phyloP scores from a whole-genome alignment of 1,140 invertebrate species.

The Zaprionus inermis region DNA sequence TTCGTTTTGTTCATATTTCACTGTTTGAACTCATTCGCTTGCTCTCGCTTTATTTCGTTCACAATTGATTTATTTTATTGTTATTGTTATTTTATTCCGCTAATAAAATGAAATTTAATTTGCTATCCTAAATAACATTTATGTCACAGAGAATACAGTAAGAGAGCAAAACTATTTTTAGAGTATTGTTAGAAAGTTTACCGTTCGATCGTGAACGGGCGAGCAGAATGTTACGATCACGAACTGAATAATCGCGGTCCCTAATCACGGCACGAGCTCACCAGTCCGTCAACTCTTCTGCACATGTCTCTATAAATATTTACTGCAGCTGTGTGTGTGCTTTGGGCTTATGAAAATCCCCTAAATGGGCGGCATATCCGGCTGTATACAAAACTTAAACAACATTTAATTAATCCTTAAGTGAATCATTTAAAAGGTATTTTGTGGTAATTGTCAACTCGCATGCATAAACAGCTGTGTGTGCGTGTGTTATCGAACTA shows the following conservation, averaged over 20 bases:
- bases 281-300: not conserved
- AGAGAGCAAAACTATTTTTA: not conserved
- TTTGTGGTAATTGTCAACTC: slow-evolving; percentile 2
- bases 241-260: not conserved
- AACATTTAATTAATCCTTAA: slow-evolving; percentile 21
- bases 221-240: not conserved
- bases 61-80: slow-evolving; percentile 13
- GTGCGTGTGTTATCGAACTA: not conserved
- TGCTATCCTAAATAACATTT: slow-evolving; percentile 5
- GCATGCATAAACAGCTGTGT: not conserved
- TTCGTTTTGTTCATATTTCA: slow-evolving; percentile 8
- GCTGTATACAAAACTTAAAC: slow-evolving; percentile 3
- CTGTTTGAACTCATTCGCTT: not conserved
- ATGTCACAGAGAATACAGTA: not conserved
- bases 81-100: slow-evolving; percentile 10
- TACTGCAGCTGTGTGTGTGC: not conserved
- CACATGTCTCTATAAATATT: too few species aligned
- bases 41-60: not conserved
- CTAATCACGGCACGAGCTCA: not conserved
- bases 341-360: slow-evolving; percentile 19
- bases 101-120: slow-evolving; percentile 9
- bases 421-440: slow-evolving; percentile 7
- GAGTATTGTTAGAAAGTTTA: slow-evolving; percentile 3
- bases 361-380: slow-evolving; percentile 7
- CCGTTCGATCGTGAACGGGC: not conserved